Base-by-base conservation (phyloP, 2,797 vertebrate species). In the Mus spretus region DNA sequence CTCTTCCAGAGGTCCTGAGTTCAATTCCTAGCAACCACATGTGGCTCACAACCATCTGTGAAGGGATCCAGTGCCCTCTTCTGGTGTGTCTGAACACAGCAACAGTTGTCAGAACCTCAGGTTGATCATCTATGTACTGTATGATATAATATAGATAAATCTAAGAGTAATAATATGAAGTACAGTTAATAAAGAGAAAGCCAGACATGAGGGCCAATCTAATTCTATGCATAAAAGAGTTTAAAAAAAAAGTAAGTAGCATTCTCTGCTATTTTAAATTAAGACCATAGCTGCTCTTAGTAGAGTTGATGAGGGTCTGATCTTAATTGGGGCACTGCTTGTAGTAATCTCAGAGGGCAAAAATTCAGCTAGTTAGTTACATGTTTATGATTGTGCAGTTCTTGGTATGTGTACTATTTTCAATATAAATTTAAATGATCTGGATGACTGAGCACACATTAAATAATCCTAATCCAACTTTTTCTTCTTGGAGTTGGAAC, bases 361-460 rank as follows among this genome's bases (percentile, higher is more conserved):
- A 79, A 37, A 26, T 4, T 53, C 14, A 88, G 26, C 63, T 74
- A 2, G 7, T 26, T 82, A 3, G 6, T 26, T 82, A 2, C 44
- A 20, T 34, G 70, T 3, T 88, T 70, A 63, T 3, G 19, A 67
- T 57, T 6, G 13, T 59, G 22, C 2, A 67, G 2, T 93, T 77
- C 22, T 81, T 0, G 40, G 59, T 47, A 86, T 79, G 37, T 74
- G 24, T 44, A 61, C 3, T 77, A 11, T 61, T 83, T 96, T 91
- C 22, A 91, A 79, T 37, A 78, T 79, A 78, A 90, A 20, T 84
- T 95, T 90, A 61, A 90, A 61, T 65, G 74, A 95, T 88, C 14
- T 87, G 9, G 12, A 65, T 90, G 63, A 63, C 9, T 79, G 10
- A 90, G 11, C 26, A 93, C 11, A 67, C 93, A 85, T 37, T 3